phyloP scores from a whole-genome alignment of 2,888 invertebrate species.

The Ypsolopha sequella region DNA sequence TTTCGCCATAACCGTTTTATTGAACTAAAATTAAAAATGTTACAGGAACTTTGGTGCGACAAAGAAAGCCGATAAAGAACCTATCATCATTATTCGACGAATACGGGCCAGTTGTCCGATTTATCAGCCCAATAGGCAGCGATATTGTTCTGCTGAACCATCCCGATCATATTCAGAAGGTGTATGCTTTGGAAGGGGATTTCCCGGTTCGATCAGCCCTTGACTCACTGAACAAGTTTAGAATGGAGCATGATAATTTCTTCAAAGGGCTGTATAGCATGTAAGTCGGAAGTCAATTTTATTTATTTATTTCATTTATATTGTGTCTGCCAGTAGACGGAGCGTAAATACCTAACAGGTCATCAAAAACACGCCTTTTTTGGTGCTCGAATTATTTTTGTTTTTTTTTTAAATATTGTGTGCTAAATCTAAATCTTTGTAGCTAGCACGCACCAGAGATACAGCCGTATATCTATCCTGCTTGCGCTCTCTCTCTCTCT shows the following conservation, averaged over 20 bases:
- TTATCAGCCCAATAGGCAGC: conserved; percentile 74
- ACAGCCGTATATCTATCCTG: too few relatives aligned
- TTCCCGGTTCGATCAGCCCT: conserved; percentile 72
- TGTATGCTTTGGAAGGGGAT: conserved; percentile 72
- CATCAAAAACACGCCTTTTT: too few relatives aligned
- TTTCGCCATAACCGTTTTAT: too few relatives aligned
- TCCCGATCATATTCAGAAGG: conserved; percentile 74
- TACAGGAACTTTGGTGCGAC: conserved; percentile 34
- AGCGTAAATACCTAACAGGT: not conserved
- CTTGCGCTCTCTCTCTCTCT: too few relatives aligned
- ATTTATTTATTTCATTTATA: not conserved
- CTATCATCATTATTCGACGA: conserved; percentile 50
- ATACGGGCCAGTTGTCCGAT: conserved; percentile 76
- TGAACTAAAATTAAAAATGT: conserved; percentile 7
- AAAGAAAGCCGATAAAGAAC: conserved; percentile 34
- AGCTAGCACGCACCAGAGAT: too few relatives aligned
- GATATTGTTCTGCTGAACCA: conserved; percentile 74
- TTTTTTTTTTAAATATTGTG: too few relatives aligned
- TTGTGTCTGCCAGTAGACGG: not conserved
- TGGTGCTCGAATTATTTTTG: too few relatives aligned
- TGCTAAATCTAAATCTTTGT: too few relatives aligned
- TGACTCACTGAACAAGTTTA: conserved; percentile 75
- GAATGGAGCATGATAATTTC: conserved; percentile 65
- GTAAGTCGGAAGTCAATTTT: conserved; percentile 42
- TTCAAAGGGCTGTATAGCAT: conserved; percentile 70